phyloP scores from a whole-genome alignment of 2,113 vertebrate genomes.

The Nothoprocta perdicaria region DNA sequence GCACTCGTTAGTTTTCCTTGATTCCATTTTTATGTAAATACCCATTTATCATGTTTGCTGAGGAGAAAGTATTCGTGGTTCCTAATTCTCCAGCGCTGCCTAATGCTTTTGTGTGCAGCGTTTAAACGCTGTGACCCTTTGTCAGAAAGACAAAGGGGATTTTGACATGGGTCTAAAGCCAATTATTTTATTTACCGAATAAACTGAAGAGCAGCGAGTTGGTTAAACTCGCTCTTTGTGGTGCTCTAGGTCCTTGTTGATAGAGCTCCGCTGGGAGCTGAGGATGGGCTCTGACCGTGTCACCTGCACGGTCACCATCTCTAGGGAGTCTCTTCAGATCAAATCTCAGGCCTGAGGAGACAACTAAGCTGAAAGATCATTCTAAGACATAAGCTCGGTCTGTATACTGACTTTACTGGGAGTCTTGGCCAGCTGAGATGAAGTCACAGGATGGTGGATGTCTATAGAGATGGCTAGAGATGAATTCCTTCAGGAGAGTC shows the following conservation, averaged over 20 bases:
- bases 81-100: neutral
- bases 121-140: neutral
- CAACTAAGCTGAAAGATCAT: neutral
- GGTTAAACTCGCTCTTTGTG: neutral
- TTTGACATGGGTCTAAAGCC: neutral
- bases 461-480: neutral
- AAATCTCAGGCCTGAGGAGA: neutral
- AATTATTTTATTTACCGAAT: neutral
- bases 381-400: neutral
- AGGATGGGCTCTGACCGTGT: neutral
- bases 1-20: neutral
- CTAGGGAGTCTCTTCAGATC: neutral
- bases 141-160: neutral
- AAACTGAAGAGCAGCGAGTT: neutral
- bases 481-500: neutral
- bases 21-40: neutral
- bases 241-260: neutral
- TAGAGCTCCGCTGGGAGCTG: neutral
- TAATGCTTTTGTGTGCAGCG: accelerated
- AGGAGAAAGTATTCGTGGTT: neutral
- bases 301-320: neutral
- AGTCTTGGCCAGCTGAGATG: neutral
- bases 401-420: neutral
- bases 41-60: neutral
- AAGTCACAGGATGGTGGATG: neutral